phyloP scores from a whole-genome alignment of 2,113 vertebrate species.

The Piaya cayana region DNA sequence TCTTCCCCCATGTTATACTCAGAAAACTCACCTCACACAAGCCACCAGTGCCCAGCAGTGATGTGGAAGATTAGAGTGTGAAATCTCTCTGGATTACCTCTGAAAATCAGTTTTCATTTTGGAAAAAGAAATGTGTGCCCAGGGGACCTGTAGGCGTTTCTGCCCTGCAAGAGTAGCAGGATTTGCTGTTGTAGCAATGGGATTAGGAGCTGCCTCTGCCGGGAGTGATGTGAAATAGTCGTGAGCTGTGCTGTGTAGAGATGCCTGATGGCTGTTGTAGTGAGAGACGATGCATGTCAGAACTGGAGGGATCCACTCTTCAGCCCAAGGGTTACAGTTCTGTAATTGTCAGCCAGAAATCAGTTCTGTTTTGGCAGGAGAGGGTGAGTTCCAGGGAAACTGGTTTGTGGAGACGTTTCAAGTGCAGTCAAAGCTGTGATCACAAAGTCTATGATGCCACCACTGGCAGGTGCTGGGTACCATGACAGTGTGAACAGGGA shows the following conservation, averaged over 20 bases:
- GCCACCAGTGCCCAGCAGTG: neutral
- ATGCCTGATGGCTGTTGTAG: rapidly evolving
- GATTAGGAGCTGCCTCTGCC: neutral
- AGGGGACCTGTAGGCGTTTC: neutral
- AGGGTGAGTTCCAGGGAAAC: neutral
- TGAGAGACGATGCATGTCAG: neutral
- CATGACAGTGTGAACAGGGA: no score
- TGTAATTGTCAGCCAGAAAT: neutral
- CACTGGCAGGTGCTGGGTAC: no score
- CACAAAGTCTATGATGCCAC: neutral
- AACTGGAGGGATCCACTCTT: neutral
- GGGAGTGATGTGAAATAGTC: rapidly evolving
- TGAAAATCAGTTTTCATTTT: neutral
- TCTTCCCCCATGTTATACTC: neutral
- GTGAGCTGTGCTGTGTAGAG: neutral
- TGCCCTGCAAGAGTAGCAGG: neutral
- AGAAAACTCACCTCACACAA: neutral
- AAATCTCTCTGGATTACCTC: neutral
- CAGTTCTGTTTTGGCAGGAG: neutral
- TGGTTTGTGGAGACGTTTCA: neutral
- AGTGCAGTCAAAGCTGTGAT: neutral
- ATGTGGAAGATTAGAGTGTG: neutral
- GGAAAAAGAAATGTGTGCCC: neutral
- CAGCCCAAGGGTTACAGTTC: neutral
- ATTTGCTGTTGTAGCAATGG: neutral